A percentile compares a stretch with the other conserved stretches of the same genome.
Conservation (phyloP, 2,797 vertebrate species). For the Cyprinella venusta region DNA sequence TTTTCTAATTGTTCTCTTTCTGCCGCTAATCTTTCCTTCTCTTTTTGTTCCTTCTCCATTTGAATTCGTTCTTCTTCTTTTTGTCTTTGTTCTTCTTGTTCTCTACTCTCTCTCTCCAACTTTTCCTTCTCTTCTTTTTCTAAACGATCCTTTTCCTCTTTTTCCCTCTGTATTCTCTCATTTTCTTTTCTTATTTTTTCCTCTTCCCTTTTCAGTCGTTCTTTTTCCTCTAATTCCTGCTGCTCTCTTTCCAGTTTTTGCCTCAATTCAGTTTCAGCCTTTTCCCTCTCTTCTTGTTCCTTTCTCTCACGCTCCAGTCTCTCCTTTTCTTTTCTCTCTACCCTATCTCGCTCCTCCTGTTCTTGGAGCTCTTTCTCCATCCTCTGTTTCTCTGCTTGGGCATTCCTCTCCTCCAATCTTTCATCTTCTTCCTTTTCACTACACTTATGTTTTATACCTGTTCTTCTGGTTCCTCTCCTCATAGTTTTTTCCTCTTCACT, state of each 20-base stretch:
- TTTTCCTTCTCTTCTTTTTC: slow-evolving; percentile 17
- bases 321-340: slow-evolving; percentile 25
- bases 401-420: slow-evolving; percentile 9
- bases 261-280: background rate
- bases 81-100: background rate
- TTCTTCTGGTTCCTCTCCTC: slow-evolving; percentile 29
- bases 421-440: slow-evolving; percentile 43
- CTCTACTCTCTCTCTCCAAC: background rate
- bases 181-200: slow-evolving; percentile 18
- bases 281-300: slow-evolving; percentile 15
- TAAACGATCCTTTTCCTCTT: background rate
- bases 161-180: slow-evolving; percentile 6
- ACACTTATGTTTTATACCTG: slow-evolving; percentile 22
- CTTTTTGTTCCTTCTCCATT: slow-evolving; percentile 41
- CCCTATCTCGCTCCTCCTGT: background rate
- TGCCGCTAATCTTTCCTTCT: slow-evolving; percentile 30
- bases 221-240: slow-evolving; percentile 29
- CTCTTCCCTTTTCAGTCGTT: slow-evolving; percentile 27
- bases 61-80: slow-evolving; percentile 41
- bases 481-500: slow-evolving; percentile 50
- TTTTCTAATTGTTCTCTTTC: slow-evolving; percentile 29
- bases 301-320: background rate
- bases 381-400: slow-evolving; percentile 23
- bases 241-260: slow-evolving; percentile 12
- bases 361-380: slow-evolving; percentile 40